phyloP scores from a whole-genome alignment of 2,113 vertebrate species.

The Orthochromis malagaraziensis region DNA sequence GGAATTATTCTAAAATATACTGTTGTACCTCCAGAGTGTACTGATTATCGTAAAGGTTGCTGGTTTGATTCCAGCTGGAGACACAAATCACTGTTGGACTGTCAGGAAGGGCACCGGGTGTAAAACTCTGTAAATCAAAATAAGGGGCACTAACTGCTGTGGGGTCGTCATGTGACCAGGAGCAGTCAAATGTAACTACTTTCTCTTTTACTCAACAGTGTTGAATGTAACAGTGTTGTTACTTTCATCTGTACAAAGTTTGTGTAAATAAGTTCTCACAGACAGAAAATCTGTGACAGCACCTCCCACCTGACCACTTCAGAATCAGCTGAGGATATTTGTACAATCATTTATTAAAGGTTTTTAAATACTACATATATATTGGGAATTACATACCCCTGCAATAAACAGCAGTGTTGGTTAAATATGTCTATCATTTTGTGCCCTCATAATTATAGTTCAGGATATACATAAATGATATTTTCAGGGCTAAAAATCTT shows the following conservation, averaged over 20 bases:
- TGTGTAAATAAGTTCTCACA: background rate
- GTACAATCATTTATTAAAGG: background rate
- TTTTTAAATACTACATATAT: fast-evolving
- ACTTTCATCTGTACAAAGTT: background rate
- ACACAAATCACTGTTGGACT: fast-evolving
- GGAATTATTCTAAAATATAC: background rate
- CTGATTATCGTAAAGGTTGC: fast-evolving
- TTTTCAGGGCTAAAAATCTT: background rate
- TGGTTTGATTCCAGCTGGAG: fast-evolving
- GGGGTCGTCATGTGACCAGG: background rate
- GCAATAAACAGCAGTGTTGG: background rate
- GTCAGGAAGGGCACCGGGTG: fast-evolving
- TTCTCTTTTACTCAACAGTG: background rate
- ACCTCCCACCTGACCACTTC: background rate
- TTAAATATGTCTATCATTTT: background rate
- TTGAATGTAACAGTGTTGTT: background rate
- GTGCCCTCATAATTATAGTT: fast-evolving
- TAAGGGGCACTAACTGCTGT: background rate
- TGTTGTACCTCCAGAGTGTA: background rate
- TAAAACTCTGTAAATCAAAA: fast-evolving
- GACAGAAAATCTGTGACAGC: background rate
- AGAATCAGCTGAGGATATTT: background rate
- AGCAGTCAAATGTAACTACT: fast-evolving
- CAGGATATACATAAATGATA: background rate
- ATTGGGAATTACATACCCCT: fast-evolving